Evolutionary conservation across 2,888 invertebrate genomes (phyloP).

Genomic region (Drosophila heteroneura): DNA sequence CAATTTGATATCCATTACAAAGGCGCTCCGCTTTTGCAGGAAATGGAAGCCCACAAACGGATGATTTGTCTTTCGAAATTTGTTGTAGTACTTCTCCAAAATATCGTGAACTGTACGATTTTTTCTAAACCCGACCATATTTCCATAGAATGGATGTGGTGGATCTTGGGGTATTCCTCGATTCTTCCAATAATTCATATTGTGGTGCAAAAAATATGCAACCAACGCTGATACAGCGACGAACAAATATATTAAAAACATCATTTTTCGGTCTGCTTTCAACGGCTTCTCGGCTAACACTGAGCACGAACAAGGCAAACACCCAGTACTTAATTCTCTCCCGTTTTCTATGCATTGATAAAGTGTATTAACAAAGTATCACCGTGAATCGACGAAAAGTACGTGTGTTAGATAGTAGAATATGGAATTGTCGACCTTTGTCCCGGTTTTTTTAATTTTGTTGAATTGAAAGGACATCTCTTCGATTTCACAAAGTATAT

Average conservation of each 20-base stretch:
- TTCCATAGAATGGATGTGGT: constrained; percentile 55
- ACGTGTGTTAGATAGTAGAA: too few relatives aligned
- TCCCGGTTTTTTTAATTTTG: too few relatives aligned
- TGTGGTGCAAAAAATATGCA: constrained; percentile 36
- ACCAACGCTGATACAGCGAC: constrained; percentile 43
- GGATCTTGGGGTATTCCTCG: constrained; percentile 54
- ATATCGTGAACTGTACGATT: constrained; percentile 42
- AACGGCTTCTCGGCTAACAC: background rate
- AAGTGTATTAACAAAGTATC: too few relatives aligned
- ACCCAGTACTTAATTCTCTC: background rate
- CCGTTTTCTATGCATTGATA: rapidly evolving
- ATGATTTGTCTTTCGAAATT: constrained; percentile 44
- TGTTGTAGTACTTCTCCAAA: constrained; percentile 54
- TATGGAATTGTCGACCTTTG: too few relatives aligned
- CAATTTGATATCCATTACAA: constrained; percentile 64
- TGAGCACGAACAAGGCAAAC: background rate
- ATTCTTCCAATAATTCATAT: constrained; percentile 51
- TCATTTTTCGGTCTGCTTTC: constrained; percentile 31
- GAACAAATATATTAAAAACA: constrained; percentile 51
- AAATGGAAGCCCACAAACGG: constrained; percentile 73
- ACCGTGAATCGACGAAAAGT: too few relatives aligned
- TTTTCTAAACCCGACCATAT: constrained; percentile 51
- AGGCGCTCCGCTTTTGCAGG: constrained; percentile 50
- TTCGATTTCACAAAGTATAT: too few relatives aligned
- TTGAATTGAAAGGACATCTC: too few relatives aligned